phyloP scores from a whole-genome alignment of 2,113 vertebrate species.

The Lophotis ruficrista region DNA sequence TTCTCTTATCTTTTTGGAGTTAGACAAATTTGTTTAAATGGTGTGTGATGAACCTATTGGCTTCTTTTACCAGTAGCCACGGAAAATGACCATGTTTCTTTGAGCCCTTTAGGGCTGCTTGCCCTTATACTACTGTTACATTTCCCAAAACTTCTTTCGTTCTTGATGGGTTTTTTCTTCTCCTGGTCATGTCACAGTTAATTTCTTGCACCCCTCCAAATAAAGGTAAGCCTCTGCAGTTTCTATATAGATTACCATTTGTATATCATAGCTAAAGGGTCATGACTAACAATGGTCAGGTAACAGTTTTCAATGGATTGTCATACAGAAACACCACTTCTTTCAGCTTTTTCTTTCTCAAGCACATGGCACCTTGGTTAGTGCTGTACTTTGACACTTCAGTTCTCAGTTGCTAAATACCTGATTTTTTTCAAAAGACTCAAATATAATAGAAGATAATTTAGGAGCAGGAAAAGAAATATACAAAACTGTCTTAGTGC shows the following conservation, averaged over 20 bases:
- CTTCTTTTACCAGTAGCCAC: not conserved
- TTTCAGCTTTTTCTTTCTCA: not conserved
- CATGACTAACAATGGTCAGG: not conserved
- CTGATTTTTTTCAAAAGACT: not conserved
- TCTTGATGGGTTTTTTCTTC: not conserved
- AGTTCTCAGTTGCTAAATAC: not conserved
- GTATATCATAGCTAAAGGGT: not conserved
- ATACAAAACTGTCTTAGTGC: too few relatives aligned
- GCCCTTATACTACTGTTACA: not conserved
- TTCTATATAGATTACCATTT: not conserved
- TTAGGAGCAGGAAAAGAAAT: too few relatives aligned
- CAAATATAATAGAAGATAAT: not conserved
- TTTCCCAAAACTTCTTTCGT: not conserved
- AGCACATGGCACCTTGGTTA: not conserved
- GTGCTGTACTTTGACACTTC: not conserved
- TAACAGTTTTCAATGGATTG: not conserved
- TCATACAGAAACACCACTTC: not conserved
- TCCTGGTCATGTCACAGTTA: not conserved
- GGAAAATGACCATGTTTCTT: not conserved
- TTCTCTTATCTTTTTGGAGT: slow-evolving; percentile 20
- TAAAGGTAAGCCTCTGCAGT: not conserved
- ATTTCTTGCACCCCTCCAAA: not conserved
- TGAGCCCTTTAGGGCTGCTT: not conserved
- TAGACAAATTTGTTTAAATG: slow-evolving; percentile 12
- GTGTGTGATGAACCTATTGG: not conserved